phyloP scores from a whole-genome alignment of 2,113 vertebrate genomes.

The Pseudorasbora parva region DNA sequence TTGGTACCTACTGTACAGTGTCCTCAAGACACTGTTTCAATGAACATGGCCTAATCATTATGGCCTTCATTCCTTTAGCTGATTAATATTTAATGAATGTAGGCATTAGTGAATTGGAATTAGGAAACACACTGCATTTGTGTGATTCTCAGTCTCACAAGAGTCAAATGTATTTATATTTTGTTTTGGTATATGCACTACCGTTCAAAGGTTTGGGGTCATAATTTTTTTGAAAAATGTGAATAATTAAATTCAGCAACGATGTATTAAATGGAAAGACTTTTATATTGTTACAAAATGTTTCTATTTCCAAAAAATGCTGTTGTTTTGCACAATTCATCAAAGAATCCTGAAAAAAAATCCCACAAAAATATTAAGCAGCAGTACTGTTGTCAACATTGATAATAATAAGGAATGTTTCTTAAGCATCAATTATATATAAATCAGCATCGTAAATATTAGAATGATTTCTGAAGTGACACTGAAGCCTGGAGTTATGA shows the following conservation, averaged over 20 bases:
- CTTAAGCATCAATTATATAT: background rate
- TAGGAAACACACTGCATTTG: background rate
- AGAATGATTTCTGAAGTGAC: too few relatives aligned
- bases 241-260: background rate
- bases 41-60: background rate
- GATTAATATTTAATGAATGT: background rate
- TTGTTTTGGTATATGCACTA: background rate
- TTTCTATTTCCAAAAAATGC: too few relatives aligned
- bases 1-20: background rate
- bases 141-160: background rate
- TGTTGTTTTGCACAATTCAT: background rate
- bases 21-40: background rate
- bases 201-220: background rate
- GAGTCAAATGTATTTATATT: background rate
- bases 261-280: background rate
- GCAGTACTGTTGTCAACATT: background rate
- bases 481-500: too few relatives aligned
- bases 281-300: too few relatives aligned
- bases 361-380: background rate
- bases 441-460: background rate
- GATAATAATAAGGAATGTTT: background rate
- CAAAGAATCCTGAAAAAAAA: background rate
- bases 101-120: slow-evolving; percentile 1
- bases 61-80: background rate
- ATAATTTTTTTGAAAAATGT: background rate